Evolutionary conservation across 2,113 vertebrate genomes (phyloP), one percentile per base, ranked within the genome.

Genomic region (Epinephelus fuscoguttatus): DNA sequence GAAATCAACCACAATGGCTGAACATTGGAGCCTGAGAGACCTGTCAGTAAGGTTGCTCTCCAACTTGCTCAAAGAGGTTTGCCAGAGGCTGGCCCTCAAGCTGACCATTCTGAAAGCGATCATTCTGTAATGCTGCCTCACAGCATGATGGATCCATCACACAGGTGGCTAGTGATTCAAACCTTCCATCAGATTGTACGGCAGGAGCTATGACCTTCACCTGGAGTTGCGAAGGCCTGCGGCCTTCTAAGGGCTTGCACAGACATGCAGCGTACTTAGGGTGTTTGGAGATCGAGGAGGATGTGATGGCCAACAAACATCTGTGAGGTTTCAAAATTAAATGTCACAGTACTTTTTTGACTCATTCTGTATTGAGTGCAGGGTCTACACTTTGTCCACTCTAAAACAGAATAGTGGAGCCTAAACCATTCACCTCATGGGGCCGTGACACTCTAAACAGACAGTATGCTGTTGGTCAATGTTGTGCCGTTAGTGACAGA

Each of bases 1-100:
- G 12, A 57, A 37, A 55, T 62, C 23, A 69, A 55, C 27, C n/a
- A 45, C 30, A 18, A 75, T 19, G 64, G 47, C 33, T 45, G 71
- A 50, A 18, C 11, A 12, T 5, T 27, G 60, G 30, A 27, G 50
- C 2, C 69, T 23, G 59, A 64, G 56, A 53, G 67, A 61, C 47
- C 33, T 2, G 9, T 49, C 66, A 47, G 40, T 45, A 7, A 47
- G 21, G 47, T 14, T 42, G 18, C 17, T 53, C 18, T 69, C 55
- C 80, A 33, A 49, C 1, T 9, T 59, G 61, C 53, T 78, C 74
- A 17, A 19, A 59, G 61, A 80, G 47, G 40, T 67, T 67, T 45
- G 60, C 14, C 19, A 27, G 13, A 67, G 6, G 10, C n/a, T 23
- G 42, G 40, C 13, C 57, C 40, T 74, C 25, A 69, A 64, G 70